Percentiles rank a stretch among this genome's conserved stretches.
These are phyloP conservation scores for Malurus cyaneus DNA, from an alignment of 2,113 vertebrate genomes.

Conservation along the genomic window DNA sequence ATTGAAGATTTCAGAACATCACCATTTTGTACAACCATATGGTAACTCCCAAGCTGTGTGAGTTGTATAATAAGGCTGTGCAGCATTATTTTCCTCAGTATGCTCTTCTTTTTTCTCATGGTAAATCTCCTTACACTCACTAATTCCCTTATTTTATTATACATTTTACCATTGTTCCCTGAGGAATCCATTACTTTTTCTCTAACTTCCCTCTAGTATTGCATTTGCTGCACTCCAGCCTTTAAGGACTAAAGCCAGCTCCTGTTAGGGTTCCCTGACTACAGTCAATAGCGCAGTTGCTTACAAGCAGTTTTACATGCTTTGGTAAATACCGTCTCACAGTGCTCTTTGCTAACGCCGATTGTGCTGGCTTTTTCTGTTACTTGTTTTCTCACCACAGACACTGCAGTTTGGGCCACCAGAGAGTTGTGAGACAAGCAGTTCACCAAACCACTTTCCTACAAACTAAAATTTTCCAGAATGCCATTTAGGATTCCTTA, in stretches of 20 bases:
- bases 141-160: neutral
- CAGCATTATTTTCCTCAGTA: neutral
- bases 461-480: neutral
- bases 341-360: neutral
- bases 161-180: neutral
- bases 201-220: neutral
- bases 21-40: neutral
- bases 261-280: accelerated
- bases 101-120: neutral
- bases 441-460: neutral
- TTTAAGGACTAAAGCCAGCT: neutral
- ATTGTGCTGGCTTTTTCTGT: neutral
- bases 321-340: neutral
- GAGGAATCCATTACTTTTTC: neutral
- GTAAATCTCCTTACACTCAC: neutral
- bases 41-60: neutral
- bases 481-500: neutral
- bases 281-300: neutral
- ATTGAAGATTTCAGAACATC: neutral
- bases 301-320: neutral
- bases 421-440: neutral
- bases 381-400: neutral
- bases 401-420: neutral
- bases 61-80: neutral
- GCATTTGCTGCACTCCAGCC: neutral